phyloP scores from a whole-genome alignment of 92 coral and sea anemone species.

The Parazoanthus darwini region DNA sequence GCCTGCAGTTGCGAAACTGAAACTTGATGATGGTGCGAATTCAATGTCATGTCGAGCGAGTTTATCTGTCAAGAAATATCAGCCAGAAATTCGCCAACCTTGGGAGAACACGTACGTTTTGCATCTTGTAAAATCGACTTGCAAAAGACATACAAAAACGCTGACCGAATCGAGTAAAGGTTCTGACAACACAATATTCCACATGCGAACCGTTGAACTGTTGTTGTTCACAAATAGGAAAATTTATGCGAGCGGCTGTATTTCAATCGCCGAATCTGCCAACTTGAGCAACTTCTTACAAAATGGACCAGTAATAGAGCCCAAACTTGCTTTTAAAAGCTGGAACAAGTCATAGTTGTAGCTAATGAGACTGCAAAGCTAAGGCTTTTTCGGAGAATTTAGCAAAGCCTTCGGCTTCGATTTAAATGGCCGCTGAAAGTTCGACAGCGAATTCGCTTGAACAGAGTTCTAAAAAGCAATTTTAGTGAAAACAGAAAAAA shows the following conservation, averaged over 20 bases:
- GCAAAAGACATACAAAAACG: neutral
- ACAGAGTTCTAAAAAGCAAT: neutral
- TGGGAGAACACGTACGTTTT: neutral
- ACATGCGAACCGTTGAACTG: neutral
- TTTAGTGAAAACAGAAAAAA: neutral
- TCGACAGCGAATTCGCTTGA: neutral
- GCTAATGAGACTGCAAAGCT: neutral
- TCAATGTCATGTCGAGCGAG: conserved; percentile 28
- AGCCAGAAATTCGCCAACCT: neutral
- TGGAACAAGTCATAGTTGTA: neutral
- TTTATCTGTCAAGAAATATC: conserved; percentile 30
- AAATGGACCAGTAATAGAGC: neutral
- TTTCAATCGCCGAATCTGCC: neutral
- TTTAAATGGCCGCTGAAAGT: conserved; percentile 27
- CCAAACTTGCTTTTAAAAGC: neutral
- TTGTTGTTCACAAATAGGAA: neutral
- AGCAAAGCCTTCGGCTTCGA: neutral
- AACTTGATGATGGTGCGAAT: conserved; percentile 8
- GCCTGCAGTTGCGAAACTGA: conserved; percentile 34
- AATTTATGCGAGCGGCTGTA: neutral
- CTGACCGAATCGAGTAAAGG: neutral
- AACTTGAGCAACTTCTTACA: too few relatives aligned
- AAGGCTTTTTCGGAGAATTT: conserved; percentile 1
- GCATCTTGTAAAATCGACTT: neutral
- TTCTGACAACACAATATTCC: neutral